A percentile compares a stretch with the other conserved stretches of the same genome.
phyloP scores from a whole-genome alignment of 2,888 invertebrate genomes.

The Metopia argyrocephala region DNA sequence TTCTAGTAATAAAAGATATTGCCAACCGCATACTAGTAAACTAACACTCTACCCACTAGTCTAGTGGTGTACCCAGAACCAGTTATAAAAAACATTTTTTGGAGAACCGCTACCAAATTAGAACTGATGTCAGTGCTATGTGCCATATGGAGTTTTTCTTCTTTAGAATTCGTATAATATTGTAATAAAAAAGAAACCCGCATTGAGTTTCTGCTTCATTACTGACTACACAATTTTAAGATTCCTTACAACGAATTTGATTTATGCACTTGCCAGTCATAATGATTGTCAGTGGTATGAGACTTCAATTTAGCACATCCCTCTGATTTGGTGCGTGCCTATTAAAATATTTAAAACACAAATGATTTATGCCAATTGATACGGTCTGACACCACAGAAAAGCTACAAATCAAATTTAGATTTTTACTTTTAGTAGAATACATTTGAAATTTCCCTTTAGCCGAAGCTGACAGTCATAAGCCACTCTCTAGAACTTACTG shows the following conservation, averaged over 20 bases:
- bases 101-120: no score
- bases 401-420: background rate
- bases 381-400: background rate
- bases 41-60: no score
- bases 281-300: no score
- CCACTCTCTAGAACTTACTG: background rate
- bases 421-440: background rate
- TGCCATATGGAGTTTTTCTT: background rate
- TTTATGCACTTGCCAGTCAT: conserved; percentile 30
- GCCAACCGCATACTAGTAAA: no score
- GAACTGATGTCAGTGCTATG: no score
- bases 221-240: background rate
- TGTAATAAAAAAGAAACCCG: no score
- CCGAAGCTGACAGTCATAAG: background rate
- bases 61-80: no score
- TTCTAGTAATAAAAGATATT: no score
- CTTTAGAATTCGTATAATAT: background rate
- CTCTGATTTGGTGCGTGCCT: background rate
- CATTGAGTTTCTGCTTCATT: conserved; percentile 30
- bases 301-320: background rate
- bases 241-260: conserved; percentile 24
- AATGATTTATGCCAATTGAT: background rate
- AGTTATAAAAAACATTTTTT: no score
- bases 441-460: no score
- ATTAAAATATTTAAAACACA: background rate